Conservation (phyloP, 2,888 invertebrate genomes). For the Theretra japonica region DNA sequence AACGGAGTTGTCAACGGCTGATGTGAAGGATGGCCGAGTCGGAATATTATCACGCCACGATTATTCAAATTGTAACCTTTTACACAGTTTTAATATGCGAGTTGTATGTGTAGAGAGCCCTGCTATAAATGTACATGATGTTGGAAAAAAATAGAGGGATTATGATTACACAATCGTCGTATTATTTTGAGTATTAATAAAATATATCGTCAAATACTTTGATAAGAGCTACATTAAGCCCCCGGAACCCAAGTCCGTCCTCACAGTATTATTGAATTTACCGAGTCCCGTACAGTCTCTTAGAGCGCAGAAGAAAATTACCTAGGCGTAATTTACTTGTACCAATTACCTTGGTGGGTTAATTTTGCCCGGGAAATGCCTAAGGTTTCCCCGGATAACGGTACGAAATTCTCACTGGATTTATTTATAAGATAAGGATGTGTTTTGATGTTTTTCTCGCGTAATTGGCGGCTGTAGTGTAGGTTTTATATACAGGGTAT, state of each 20-base stretch:
- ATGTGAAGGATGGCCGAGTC: no score
- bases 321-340: conserved; percentile 46
- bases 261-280: conserved; percentile 47
- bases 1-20: no score
- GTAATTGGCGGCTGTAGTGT: background rate
- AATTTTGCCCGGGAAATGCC: conserved; percentile 50
- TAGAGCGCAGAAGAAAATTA: conserved; percentile 41
- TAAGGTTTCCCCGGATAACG: conserved; percentile 17
- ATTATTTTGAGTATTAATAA: no score
- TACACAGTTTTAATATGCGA: no score
- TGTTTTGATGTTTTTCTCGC: conserved; percentile 1
- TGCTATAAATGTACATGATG: no score
- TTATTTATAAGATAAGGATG: background rate
- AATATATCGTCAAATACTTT: background rate
- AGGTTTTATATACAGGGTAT: no score
- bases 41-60: no score
- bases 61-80: no score
- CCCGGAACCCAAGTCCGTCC: conserved; percentile 15
- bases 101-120: no score
- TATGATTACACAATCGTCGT: no score
- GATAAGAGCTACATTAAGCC: background rate
- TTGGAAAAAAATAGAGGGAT: no score
- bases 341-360: conserved; percentile 48
- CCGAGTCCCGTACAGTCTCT: conserved; percentile 41
- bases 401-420: background rate